These are phyloP conservation scores for Drosophila atripex DNA, from an alignment of 2,888 invertebrate species.

Conservation along the genomic window DNA sequence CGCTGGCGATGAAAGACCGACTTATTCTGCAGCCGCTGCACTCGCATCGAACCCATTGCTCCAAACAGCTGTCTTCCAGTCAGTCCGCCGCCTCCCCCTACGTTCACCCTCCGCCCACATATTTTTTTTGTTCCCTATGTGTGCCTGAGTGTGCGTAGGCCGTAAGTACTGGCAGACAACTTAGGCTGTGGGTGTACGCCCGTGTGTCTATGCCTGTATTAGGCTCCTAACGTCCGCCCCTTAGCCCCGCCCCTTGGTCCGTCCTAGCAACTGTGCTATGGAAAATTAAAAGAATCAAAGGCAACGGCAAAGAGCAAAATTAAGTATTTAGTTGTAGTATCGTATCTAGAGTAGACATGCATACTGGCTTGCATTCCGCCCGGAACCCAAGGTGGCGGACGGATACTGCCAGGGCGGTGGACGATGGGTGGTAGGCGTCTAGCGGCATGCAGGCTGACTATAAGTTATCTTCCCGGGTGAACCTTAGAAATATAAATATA, in stretches of 20 bases:
- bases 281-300: slow-evolving; percentile 80
- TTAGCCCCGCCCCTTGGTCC: slow-evolving; percentile 8
- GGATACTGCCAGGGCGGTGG: not conserved
- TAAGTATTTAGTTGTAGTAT: slow-evolving; percentile 77
- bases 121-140: slow-evolving; percentile 3
- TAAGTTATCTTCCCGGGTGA: slow-evolving; percentile 25
- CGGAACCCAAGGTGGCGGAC: slow-evolving; percentile 26
- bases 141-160: slow-evolving; percentile 66
- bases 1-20: slow-evolving; percentile 71
- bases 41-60: slow-evolving; percentile 49
- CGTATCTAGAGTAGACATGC: slow-evolving; percentile 65
- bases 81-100: slow-evolving; percentile 40
- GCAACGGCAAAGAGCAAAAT: slow-evolving; percentile 71
- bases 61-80: slow-evolving; percentile 74
- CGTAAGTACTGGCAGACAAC: slow-evolving; percentile 67
- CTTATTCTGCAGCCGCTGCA: slow-evolving; percentile 72
- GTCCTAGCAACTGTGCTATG: slow-evolving; percentile 27
- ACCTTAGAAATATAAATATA: not conserved
- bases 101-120: not conserved
- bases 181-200: slow-evolving; percentile 36
- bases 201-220: slow-evolving; percentile 13
- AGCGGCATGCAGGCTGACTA: slow-evolving; percentile 11
- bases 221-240: not conserved
- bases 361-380: slow-evolving; percentile 57
- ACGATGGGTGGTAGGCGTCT: not conserved